Conservation (phyloP, 2,888 invertebrate species). For the Dasysyrphus albostriatus region DNA sequence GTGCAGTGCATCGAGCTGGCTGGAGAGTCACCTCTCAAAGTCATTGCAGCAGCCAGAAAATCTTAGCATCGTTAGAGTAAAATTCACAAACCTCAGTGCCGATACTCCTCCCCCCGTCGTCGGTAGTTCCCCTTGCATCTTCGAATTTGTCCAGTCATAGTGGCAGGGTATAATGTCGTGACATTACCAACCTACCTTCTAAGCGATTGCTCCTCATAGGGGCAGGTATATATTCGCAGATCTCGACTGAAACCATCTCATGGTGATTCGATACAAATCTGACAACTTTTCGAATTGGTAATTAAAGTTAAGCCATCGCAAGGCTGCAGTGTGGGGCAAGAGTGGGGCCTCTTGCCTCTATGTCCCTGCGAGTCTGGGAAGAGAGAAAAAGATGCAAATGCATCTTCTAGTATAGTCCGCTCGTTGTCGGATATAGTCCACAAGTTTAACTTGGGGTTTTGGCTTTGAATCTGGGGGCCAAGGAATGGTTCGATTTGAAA, state of each 20-base stretch:
- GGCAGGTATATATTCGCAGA: conserved; percentile 51
- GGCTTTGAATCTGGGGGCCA: conserved; percentile 24
- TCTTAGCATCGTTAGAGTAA: conserved; percentile 61
- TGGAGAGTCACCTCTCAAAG: conserved; percentile 56
- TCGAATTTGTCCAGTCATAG: conserved; percentile 26
- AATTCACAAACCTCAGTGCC: conserved; percentile 33
- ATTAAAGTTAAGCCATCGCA: conserved; percentile 73
- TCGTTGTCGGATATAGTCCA: conserved; percentile 67
- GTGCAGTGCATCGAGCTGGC: conserved; percentile 46
- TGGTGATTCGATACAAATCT: conserved; percentile 76
- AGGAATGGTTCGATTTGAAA: conserved; percentile 34
- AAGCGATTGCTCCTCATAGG: conserved; percentile 55
- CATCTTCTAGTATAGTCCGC: conserved; percentile 48
- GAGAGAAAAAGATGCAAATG: conserved; percentile 65
- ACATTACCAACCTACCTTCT: conserved; percentile 75
- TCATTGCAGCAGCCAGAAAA: conserved; percentile 42
- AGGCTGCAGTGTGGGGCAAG: conserved; percentile 10
- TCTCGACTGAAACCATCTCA: conserved; percentile 73
- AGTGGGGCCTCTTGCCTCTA: neutral
- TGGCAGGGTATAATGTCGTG: conserved; percentile 74
- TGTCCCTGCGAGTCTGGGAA: neutral
- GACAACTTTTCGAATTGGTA: conserved; percentile 76
- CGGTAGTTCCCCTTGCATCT: conserved; percentile 2
- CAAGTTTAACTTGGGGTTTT: conserved; percentile 15
- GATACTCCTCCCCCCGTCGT: neutral